These are phyloP conservation scores for Formicarius rufipectus DNA, from an alignment of 2,113 vertebrate species.

Conservation along the genomic window DNA sequence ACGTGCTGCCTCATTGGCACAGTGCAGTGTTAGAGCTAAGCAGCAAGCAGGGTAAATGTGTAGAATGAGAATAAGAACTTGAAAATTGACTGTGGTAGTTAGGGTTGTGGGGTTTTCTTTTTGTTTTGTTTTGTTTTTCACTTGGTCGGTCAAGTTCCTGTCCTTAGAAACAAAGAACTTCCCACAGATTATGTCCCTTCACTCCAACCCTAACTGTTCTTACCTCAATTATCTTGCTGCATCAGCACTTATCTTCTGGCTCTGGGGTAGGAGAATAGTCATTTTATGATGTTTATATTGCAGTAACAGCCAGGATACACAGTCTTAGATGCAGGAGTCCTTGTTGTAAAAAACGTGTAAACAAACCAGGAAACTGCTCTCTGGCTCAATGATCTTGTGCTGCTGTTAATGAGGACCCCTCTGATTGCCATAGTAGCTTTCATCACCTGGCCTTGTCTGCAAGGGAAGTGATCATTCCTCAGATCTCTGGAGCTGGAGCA, in stretches of 20 bases:
- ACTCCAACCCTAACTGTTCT: not conserved
- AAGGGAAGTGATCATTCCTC: not conserved
- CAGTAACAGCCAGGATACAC: not conserved
- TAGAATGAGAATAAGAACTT: not conserved
- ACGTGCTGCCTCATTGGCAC: not conserved
- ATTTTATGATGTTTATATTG: not conserved
- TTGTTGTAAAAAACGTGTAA: not conserved
- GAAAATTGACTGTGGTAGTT: not conserved
- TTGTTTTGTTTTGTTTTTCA: too few species aligned
- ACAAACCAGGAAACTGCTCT: not conserved
- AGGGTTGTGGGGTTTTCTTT: not conserved
- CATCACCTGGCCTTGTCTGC: not conserved
- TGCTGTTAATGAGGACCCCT: not conserved
- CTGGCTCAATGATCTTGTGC: accelerated
- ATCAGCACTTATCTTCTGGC: not conserved
- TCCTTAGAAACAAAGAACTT: not conserved
- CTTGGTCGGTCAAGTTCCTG: not conserved
- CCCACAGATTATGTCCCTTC: not conserved
- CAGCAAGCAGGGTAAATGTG: not conserved
- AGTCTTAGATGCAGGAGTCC: not conserved
- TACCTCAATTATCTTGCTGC: not conserved
- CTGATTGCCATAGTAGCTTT: not conserved
- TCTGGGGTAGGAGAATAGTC: constrained; percentile 3
- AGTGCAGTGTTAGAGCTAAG: not conserved
- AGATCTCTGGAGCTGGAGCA: not conserved